phyloP scores from a whole-genome alignment of 2,888 invertebrate genomes.

The Hipparchia semele region DNA sequence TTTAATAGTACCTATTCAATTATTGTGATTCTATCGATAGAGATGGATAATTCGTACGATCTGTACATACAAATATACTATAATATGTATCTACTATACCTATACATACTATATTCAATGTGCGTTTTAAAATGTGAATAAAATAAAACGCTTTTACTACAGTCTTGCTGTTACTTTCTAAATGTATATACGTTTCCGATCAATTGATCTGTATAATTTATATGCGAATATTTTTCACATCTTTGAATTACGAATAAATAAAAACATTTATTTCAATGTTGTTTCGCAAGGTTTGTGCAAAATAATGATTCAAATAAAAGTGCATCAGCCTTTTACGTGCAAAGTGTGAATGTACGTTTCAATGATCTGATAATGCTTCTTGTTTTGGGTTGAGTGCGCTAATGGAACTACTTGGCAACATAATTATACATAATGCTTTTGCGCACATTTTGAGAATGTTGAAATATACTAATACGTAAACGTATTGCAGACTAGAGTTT shows the following conservation, averaged over 20 bases:
- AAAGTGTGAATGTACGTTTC: background rate
- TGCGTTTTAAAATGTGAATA: conserved; percentile 2
- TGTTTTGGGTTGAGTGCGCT: conserved; percentile 6
- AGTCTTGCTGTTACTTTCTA: conserved; percentile 19
- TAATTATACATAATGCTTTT: background rate
- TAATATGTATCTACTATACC: no score
- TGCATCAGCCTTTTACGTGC: background rate
- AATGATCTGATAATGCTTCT: conserved; percentile 11
- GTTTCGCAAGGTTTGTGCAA: background rate
- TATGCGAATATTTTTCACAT: background rate
- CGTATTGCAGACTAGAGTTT: no score
- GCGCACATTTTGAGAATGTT: conserved; percentile 2
- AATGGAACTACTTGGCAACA: conserved; percentile 6
- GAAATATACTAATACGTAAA: background rate
- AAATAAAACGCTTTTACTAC: conserved; percentile 24
- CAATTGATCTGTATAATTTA: conserved; percentile 10
- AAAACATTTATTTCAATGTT: background rate
- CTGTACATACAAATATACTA: background rate
- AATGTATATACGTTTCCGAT: conserved; percentile 12
- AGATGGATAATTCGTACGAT: conserved; percentile 8
- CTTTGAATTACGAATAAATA: background rate
- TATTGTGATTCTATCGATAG: background rate
- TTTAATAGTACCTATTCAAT: background rate
- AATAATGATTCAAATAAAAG: background rate
- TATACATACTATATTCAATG: background rate